Evolutionary conservation across 2,797 vertebrate species (phyloP).

Genomic region (Myotis pilosus): DNA sequence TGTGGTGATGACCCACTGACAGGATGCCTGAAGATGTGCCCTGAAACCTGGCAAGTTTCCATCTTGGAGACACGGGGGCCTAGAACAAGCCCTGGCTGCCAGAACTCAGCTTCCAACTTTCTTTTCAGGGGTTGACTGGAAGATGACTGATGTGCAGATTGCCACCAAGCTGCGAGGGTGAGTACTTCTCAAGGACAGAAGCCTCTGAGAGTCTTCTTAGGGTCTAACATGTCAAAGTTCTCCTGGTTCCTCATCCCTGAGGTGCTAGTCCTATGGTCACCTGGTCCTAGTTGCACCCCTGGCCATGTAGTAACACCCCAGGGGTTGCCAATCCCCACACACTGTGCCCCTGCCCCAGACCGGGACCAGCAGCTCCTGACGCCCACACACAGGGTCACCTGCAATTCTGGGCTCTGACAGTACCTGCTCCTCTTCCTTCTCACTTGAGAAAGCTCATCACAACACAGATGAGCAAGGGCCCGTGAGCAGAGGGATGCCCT

Average conservation of each 20-base stretch:
- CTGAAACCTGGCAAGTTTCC: not conserved
- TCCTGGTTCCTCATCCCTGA: not conserved
- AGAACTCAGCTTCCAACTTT: not conserved
- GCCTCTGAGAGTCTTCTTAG: not conserved
- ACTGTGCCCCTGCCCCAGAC: not conserved
- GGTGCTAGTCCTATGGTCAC: not conserved
- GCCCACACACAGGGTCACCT: not conserved
- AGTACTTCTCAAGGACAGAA: slow-evolving; percentile 76
- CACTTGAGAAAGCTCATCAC: not conserved
- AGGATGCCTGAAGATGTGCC: not conserved
- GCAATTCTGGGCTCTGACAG: not conserved
- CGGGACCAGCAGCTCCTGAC: not conserved
- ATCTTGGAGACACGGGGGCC: not conserved
- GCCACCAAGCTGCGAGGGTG: slow-evolving; percentile 96
- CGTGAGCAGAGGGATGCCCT: not conserved
- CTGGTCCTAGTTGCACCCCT: not conserved
- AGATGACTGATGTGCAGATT: slow-evolving; percentile 93
- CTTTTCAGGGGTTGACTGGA: slow-evolving; percentile 92
- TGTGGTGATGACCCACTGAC: not conserved
- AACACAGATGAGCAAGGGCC: not conserved
- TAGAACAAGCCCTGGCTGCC: not conserved
- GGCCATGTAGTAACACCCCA: not conserved
- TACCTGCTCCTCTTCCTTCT: not conserved
- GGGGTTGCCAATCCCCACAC: not conserved
- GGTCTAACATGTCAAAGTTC: not conserved